Evolutionary conservation across 1,140 invertebrate genomes (phyloP).

Genomic region (Euwallacea fornicatus): DNA sequence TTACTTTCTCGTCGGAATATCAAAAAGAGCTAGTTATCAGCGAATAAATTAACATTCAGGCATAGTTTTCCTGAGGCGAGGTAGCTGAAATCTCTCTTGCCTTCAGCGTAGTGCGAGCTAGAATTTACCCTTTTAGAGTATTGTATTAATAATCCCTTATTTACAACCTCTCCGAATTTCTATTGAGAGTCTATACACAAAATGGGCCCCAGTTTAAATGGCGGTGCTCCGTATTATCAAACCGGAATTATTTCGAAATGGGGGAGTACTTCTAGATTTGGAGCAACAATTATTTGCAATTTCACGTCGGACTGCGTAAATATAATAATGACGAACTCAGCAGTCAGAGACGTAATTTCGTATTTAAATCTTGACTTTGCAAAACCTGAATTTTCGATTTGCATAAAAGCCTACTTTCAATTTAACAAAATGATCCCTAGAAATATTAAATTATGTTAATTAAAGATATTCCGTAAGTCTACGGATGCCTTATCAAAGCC

Average conservation of each 20-base stretch:
- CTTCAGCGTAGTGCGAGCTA: neutral
- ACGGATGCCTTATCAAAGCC: slow-evolving; percentile 23
- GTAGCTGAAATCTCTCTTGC: neutral
- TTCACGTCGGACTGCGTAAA: slow-evolving; percentile 14
- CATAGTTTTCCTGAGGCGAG: neutral
- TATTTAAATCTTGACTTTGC: neutral
- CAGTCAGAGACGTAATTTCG: neutral
- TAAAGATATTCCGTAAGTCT: slow-evolving; percentile 1
- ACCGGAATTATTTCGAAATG: slow-evolving; percentile 9
- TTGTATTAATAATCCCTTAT: slow-evolving; percentile 16
- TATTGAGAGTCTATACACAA: slow-evolving; percentile 14
- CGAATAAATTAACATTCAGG: neutral
- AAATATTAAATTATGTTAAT: no score
- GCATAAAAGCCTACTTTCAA: neutral
- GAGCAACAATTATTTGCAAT: slow-evolving; percentile 12
- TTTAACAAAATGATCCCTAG: no score
- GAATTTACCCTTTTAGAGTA: slow-evolving; percentile 12
- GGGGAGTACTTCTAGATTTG: slow-evolving; percentile 5
- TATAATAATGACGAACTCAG: neutral
- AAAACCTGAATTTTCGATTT: neutral
- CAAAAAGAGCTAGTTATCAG: neutral
- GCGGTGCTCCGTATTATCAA: slow-evolving; percentile 12
- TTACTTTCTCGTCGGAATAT: no score
- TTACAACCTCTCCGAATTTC: slow-evolving; percentile 12
- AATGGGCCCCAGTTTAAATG: slow-evolving; percentile 7